Evolutionary conservation across 2,113 vertebrate genomes (phyloP).

Genomic region (Bos indicus): DNA sequence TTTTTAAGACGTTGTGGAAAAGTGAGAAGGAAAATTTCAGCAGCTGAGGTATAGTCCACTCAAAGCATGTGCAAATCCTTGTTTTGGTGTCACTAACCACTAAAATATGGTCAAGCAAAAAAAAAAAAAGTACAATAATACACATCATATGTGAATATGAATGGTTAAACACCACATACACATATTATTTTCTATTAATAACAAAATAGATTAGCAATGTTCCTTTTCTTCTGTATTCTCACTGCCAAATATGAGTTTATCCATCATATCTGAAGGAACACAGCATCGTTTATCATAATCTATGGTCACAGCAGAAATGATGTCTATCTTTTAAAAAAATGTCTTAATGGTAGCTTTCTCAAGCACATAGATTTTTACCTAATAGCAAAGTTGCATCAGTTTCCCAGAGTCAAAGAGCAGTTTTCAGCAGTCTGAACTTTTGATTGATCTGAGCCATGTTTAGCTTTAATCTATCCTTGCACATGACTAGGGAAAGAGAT

Average conservation of each 20-base stretch:
- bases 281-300: neutral
- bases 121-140: neutral
- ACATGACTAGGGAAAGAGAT: slow-evolving; percentile 48
- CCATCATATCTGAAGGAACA: neutral
- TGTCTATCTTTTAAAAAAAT: neutral
- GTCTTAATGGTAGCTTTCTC: neutral
- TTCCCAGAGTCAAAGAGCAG: neutral
- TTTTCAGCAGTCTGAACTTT: slow-evolving; percentile 49
- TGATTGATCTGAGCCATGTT: slow-evolving; percentile 60
- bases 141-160: neutral
- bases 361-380: slow-evolving; percentile 38
- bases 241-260: neutral
- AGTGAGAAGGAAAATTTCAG: neutral
- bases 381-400: neutral
- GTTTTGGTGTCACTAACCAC: neutral
- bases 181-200: neutral
- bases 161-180: neutral
- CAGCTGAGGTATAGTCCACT: neutral
- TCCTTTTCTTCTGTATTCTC: neutral
- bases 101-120: slow-evolving; percentile 2
- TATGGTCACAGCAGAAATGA: neutral
- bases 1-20: slow-evolving; percentile 9
- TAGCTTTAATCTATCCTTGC: slow-evolving; percentile 66
- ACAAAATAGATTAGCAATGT: neutral
- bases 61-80: neutral